These are phyloP conservation scores for Chironomus tentans DNA, from an alignment of 2,888 invertebrate genomes.

Conservation along the genomic window DNA sequence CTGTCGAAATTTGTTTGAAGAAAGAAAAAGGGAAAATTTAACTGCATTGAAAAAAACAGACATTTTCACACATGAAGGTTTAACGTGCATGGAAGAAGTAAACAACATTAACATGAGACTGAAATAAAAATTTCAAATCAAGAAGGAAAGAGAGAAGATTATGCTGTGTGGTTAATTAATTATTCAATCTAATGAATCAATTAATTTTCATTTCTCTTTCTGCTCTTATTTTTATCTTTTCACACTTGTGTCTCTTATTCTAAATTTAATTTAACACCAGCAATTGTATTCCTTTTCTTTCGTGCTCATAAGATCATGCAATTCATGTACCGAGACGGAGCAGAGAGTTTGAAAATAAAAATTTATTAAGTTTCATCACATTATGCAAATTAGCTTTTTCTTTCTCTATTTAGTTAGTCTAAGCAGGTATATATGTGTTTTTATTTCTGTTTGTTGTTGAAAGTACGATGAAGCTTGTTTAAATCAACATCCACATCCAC, in stretches of 20 bases:
- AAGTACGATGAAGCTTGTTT: no score
- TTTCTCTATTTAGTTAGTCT: background rate
- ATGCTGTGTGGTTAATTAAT: background rate
- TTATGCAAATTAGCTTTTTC: background rate
- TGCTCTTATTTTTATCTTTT: background rate
- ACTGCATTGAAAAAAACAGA: background rate
- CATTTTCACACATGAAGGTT: background rate
- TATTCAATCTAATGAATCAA: background rate
- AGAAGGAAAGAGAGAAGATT: background rate
- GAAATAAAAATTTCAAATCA: no score
- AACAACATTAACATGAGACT: no score
- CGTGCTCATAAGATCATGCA: background rate
- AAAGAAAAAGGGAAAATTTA: background rate
- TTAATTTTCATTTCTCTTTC: background rate
- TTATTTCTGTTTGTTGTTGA: no score
- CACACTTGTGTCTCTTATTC: background rate
- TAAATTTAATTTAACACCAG: background rate
- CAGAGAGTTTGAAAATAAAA: background rate
- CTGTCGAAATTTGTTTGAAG: background rate
- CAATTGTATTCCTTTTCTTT: background rate
- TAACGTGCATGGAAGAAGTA: background rate
- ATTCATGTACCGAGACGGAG: background rate
- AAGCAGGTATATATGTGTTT: no score
- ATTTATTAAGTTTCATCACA: background rate
- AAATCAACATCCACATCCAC: no score